Evolutionary conservation across 2,113 vertebrate species (phyloP).

Genomic region (Catharus fuscescens): DNA sequence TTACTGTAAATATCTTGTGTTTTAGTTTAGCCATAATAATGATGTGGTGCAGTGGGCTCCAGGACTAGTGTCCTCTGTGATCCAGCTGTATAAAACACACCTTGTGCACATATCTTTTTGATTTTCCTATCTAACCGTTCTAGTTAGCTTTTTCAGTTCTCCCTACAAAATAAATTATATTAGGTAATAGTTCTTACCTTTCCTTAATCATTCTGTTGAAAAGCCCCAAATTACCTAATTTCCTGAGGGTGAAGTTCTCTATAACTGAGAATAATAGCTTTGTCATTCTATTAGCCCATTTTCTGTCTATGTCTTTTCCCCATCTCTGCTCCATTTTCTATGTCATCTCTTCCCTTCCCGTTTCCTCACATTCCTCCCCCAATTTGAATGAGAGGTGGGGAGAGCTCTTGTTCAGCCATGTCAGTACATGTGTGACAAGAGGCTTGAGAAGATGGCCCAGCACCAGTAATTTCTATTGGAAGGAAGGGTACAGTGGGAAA

Average conservation of each 20-base stretch:
- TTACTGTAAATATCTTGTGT: neutral
- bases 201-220: neutral
- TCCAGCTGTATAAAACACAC: neutral
- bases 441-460: neutral
- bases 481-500: neutral
- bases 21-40: neutral
- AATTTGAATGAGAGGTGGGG: neutral
- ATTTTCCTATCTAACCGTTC: neutral
- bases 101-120: neutral
- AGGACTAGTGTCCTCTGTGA: neutral
- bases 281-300: neutral
- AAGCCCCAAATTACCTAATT: neutral
- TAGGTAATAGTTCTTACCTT: neutral
- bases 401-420: neutral
- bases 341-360: slow-evolving; percentile 31
- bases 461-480: neutral
- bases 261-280: neutral
- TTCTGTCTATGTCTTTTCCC: neutral
- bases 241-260: neutral
- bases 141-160: neutral
- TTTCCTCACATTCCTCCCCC: neutral
- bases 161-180: neutral
- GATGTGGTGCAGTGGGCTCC: neutral
- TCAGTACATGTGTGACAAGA: neutral
- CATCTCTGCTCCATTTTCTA: slow-evolving; percentile 8